Percentiles rank a stretch among this genome's conserved stretches.
Conservation (phyloP, 2,888 invertebrate genomes). For the Panzeria rudis region DNA sequence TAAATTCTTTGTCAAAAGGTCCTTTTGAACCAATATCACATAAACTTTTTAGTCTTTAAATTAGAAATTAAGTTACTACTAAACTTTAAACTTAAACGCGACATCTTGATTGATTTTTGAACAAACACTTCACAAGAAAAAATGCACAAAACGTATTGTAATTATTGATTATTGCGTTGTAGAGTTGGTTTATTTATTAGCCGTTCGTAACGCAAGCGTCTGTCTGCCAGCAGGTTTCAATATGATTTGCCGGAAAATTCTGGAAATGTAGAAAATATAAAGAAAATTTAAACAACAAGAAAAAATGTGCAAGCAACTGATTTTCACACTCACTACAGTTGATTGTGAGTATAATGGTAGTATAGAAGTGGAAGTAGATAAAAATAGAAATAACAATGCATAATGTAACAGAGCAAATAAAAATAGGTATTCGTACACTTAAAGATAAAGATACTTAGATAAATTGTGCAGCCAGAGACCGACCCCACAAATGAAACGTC, state of each 20-base stretch:
- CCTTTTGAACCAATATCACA: slow-evolving; percentile 77
- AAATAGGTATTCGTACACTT: slow-evolving; percentile 43
- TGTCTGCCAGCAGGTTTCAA: slow-evolving; percentile 72
- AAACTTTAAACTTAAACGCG: slow-evolving; percentile 76
- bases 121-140: slow-evolving; percentile 58
- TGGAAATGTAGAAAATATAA: slow-evolving; percentile 74
- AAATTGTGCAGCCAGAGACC: slow-evolving; percentile 28
- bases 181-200: slow-evolving; percentile 33
- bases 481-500: not conserved
- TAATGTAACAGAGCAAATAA: slow-evolving; percentile 44
- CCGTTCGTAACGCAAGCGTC: slow-evolving; percentile 63
- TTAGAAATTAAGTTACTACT: slow-evolving; percentile 75
- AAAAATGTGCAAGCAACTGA: slow-evolving; percentile 36
- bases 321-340: slow-evolving; percentile 17
- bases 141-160: slow-evolving; percentile 16
- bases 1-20: slow-evolving; percentile 43
- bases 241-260: slow-evolving; percentile 75
- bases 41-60: slow-evolving; percentile 81
- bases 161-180: slow-evolving; percentile 54
- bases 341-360: slow-evolving; percentile 4
- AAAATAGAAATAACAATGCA: slow-evolving; percentile 51
- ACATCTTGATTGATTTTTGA: slow-evolving; percentile 76
- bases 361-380: slow-evolving; percentile 52
- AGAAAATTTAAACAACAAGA: slow-evolving; percentile 50
- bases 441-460: slow-evolving; percentile 44